Evolutionary conservation across 2,113 vertebrate species (phyloP).

Genomic region (Jaculus jaculus): DNA sequence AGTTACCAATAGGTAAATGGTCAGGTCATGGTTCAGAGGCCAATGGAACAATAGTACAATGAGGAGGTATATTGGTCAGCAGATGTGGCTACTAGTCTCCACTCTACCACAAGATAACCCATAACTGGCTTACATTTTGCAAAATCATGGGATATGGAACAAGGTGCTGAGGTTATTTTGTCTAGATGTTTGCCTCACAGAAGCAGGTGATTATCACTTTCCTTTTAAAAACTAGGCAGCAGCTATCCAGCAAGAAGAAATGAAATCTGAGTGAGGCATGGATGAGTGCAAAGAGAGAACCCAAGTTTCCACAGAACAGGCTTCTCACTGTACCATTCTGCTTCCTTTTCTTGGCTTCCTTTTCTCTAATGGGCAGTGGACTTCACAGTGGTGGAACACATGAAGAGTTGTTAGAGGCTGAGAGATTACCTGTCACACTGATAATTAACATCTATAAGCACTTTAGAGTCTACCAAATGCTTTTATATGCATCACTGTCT

Average conservation of each 20-base stretch:
- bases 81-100: neutral
- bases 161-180: neutral
- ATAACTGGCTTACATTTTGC: neutral
- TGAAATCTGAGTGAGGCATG: neutral
- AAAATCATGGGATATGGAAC: neutral
- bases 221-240: neutral
- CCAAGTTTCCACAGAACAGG: neutral
- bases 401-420: neutral
- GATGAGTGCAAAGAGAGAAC: neutral
- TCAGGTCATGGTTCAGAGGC: neutral
- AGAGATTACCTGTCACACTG: neutral
- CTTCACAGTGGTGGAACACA: neutral
- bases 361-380: neutral
- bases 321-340: neutral
- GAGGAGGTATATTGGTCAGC: neutral
- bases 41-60: neutral
- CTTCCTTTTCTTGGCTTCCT: neutral
- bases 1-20: neutral
- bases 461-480: neutral
- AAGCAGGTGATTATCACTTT: neutral
- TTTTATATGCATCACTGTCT: neutral
- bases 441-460: neutral
- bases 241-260: neutral
- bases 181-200: neutral
- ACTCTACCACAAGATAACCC: neutral